A percentile compares a stretch with the other conserved stretches of the same genome.
phyloP scores from a whole-genome alignment of 2,797 vertebrate genomes.

The Eupleurogrammus muticus region DNA sequence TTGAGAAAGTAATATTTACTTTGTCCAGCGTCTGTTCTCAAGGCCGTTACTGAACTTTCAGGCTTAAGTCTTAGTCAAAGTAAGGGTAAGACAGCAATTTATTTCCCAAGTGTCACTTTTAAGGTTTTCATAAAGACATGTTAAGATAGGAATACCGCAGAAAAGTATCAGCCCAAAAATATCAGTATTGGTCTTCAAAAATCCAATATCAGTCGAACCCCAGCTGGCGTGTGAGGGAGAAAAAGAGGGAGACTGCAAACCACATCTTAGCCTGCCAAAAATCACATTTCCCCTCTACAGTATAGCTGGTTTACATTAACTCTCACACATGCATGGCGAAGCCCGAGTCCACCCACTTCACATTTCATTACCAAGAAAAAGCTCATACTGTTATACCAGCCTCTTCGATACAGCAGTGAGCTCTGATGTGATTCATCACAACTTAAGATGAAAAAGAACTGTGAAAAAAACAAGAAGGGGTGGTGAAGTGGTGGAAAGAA shows the following conservation, averaged over 20 bases:
- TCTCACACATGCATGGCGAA: conserved; percentile 69
- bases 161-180: conserved; percentile 51
- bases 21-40: neutral
- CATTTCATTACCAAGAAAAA: conserved; percentile 77
- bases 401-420: conserved; percentile 43
- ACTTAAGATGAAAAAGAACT: conserved; percentile 57
- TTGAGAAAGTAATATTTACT: neutral
- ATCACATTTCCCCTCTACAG: conserved; percentile 76
- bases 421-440: conserved; percentile 57
- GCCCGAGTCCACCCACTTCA: conserved; percentile 72
- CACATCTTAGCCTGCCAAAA: conserved; percentile 78
- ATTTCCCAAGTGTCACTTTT: neutral
- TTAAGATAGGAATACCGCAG: neutral
- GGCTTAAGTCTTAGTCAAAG: neutral
- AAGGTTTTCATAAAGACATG: conserved; percentile 5
- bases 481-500: conserved; percentile 37
- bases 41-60: neutral
- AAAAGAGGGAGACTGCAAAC: conserved; percentile 67
- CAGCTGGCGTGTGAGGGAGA: conserved; percentile 67
- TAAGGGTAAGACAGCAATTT: neutral
- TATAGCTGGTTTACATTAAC: conserved; percentile 81
- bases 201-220: conserved; percentile 62
- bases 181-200: conserved; percentile 54
- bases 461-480: conserved; percentile 26
- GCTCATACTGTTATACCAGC: conserved; percentile 65